Evolutionary conservation across 2,113 vertebrate genomes (phyloP).

Genomic region (Ailurus styani): DNA sequence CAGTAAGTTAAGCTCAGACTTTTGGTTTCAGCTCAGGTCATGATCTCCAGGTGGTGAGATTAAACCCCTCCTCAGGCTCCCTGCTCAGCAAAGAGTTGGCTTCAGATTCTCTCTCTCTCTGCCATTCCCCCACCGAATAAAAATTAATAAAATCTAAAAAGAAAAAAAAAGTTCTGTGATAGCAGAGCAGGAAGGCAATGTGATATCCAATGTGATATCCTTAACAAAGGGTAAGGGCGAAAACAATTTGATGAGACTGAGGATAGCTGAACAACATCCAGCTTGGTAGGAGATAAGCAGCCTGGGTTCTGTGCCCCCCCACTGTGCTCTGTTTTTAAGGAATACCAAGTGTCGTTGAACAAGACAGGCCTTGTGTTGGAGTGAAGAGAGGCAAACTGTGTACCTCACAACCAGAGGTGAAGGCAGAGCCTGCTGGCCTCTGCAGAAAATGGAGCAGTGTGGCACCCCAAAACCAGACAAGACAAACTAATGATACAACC

Average conservation of each 20-base stretch:
- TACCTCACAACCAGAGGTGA: background rate
- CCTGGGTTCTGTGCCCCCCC: accelerated
- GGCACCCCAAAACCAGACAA: background rate
- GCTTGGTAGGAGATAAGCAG: background rate
- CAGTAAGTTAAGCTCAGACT: background rate
- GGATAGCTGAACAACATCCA: background rate
- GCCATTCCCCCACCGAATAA: background rate
- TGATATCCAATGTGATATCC: background rate
- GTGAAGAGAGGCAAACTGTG: background rate
- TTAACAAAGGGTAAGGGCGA: background rate
- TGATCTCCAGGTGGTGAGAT: background rate
- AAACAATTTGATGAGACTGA: background rate
- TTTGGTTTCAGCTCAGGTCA: background rate
- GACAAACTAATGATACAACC: too few species aligned
- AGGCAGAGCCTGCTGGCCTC: background rate
- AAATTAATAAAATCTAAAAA: background rate
- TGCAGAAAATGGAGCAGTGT: accelerated
- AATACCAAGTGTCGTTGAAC: background rate
- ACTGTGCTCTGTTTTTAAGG: background rate
- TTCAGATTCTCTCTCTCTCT: background rate
- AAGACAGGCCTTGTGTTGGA: background rate
- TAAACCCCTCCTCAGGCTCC: background rate
- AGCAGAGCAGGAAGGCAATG: background rate
- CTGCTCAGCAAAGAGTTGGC: background rate
- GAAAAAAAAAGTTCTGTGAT: background rate